Evolutionary conservation across 2,113 vertebrate genomes (phyloP), one percentile per base, ranked within the genome.

Genomic region (Heteronetta atricapilla): DNA sequence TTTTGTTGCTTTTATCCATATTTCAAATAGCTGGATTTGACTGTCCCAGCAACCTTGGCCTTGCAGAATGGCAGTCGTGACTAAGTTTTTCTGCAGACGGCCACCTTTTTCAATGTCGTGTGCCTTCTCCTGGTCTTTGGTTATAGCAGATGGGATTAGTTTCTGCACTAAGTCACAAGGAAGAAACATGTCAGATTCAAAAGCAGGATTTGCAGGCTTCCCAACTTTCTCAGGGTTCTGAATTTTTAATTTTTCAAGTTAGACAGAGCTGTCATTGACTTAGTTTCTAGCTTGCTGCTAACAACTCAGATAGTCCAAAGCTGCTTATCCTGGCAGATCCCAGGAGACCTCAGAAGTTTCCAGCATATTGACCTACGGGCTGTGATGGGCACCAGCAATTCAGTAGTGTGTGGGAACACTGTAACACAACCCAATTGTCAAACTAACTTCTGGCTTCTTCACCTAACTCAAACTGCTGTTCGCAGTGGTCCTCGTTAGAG

Each of bases 11-110:
- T 95, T 82, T 89, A 36, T 68, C 64, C 0, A 0, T 80, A 13
- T 89, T 94, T 96, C 56, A 66, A n/a, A 38, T 70, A 36, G 52
- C 62, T 60, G 44, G 60, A 34, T 86, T 86, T 86, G 69, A 50
- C 93, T 92, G 89, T 75, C 79, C 56, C 44, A 64, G 69, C 58
- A 86, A 12, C 62, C 19, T 12, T 89, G 70, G 48, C 58, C 48
- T 89, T 79, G 82, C 68, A 82, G 73, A 64, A 33, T 31, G 36
- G 0, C 0, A 66, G 28, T 13, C 42, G 40, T 26, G 60, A 42
- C 34, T 79, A 42, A n/a, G 34, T 63, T 52, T 67, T 81, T 48
- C 23, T 89, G 14, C 53, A 52, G 64, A n/a, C 73, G 86, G 62
- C 20, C 82, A 29, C 59, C 23, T 58, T 94, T 72, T 73, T 60